Base-by-base conservation (phyloP, 2,113 vertebrate species). In the Mormyrus lacerda region DNA sequence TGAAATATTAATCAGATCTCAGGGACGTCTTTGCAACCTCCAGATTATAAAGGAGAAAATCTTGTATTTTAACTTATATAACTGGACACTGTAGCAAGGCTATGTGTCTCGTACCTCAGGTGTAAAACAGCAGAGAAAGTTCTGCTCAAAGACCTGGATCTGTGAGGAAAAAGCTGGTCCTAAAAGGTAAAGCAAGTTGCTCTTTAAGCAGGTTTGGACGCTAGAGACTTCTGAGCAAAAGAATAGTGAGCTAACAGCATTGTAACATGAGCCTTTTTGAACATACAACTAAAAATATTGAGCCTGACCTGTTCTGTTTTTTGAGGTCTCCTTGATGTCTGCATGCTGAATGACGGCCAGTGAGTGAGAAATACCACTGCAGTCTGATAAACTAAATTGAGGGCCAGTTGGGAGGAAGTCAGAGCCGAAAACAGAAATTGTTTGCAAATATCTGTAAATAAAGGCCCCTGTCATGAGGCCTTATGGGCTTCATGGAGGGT, bases 301-400 rank as follows among this genome's bases (percentile, higher is more conserved):
- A n/a, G 35, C 8, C 11, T 1, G 35, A 61, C 17, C 35, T 45
- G 42, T 47, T 82, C 69, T 31, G 87, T 84, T 86, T 82, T 48
- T 35, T 39, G 44, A 35, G 47, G 85, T 13, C 31, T 73, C 44
- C 58, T 19, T 42, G 31, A 47, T 44, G 89, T 88, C 87, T 86
- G 89, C n/a, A 53, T 21, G 47, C 15, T 1, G 27, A 86, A 61
- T 87, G 87, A 27, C n/a, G 21, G 82, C 39, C 84, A 24, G 73
- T 48, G 24, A 27, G 8, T 9, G 27, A 76, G 39, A 85, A 88
- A 90, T 88, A 47, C 39, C 58, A 61, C 3, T 65, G 79, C 83
- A 76, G 89, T 89, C 91, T 84, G 42, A 82, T 89, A 90, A 91
- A 90, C 87, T 89, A 89, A 88, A 87, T 92, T 90, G 87, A 88